Evolutionary conservation across 1,140 invertebrate genomes (phyloP).

Genomic region (Brachystomella parvula): DNA sequence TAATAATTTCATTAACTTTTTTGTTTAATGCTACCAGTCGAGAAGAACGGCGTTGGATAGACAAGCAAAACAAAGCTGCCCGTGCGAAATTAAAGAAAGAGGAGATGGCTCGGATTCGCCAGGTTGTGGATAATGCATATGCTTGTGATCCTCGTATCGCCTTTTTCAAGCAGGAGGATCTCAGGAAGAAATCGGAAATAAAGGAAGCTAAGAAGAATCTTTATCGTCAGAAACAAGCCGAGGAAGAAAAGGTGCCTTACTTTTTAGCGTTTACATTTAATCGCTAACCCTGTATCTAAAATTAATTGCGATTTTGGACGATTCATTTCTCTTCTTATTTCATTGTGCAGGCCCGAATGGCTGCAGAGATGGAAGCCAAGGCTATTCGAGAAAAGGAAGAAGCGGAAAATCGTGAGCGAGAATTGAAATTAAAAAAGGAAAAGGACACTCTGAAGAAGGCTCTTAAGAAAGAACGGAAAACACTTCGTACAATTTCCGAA

Average conservation of each 20-base stretch:
- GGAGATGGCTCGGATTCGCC: constrained; percentile 82
- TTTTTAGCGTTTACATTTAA: too few relatives aligned
- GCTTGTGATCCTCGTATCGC: constrained; percentile 84
- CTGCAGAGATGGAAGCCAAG: constrained; percentile 57
- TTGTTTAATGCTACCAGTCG: constrained; percentile 47
- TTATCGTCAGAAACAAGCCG: constrained; percentile 67
- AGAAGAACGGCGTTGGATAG: constrained; percentile 92
- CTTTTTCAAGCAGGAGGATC: constrained; percentile 89
- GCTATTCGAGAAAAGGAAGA: constrained; percentile 74
- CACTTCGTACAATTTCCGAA: constrained; percentile 73
- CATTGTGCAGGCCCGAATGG: constrained; percentile 43
- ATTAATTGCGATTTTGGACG: not conserved
- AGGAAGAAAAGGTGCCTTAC: constrained; percentile 62
- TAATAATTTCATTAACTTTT: constrained; percentile 10
- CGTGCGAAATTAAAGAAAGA: constrained; percentile 90
- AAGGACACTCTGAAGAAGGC: constrained; percentile 72
- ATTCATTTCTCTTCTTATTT: constrained; percentile 37
- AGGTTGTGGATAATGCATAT: constrained; percentile 87
- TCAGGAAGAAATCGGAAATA: constrained; percentile 75
- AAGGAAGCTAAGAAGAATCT: constrained; percentile 88
- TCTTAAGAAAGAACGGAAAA: constrained; percentile 78
- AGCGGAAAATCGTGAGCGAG: constrained; percentile 65
- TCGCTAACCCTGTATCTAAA: not conserved
- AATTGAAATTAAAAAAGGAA: constrained; percentile 76
- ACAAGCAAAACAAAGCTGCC: constrained; percentile 91